Percentiles rank a stretch among this genome's conserved stretches.
These are phyloP conservation scores for Lithophane socia DNA, from an alignment of 2,888 invertebrate genomes.

Conservation along the genomic window DNA sequence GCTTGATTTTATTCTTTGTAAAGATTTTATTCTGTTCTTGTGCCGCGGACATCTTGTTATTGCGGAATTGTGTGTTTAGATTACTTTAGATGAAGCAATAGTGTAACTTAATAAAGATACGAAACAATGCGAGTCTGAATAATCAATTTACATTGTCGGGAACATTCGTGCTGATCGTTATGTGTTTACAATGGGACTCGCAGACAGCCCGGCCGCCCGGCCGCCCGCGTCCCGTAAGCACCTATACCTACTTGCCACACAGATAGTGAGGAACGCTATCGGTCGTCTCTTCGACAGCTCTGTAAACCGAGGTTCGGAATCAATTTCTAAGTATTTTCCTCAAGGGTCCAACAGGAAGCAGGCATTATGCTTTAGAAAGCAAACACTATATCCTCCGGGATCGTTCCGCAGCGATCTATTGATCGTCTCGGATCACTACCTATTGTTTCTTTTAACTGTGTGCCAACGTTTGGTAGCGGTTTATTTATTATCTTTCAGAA, in stretches of 20 bases:
- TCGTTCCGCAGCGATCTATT: slow-evolving; percentile 49
- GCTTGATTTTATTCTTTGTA: slow-evolving; percentile 59
- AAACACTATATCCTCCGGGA: slow-evolving; percentile 64
- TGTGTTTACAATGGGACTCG: slow-evolving; percentile 62
- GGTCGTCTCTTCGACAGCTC: slow-evolving; percentile 82
- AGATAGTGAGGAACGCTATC: slow-evolving; percentile 75
- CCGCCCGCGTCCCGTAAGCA: slow-evolving; percentile 63
- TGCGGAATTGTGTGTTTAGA: slow-evolving; percentile 24
- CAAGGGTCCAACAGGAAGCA: slow-evolving; percentile 68
- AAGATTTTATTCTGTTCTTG: slow-evolving; percentile 41
- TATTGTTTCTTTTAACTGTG: slow-evolving; percentile 56
- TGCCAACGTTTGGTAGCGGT: slow-evolving; percentile 4
- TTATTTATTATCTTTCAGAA: slow-evolving; percentile 19
- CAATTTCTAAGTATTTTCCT: slow-evolving; percentile 79
- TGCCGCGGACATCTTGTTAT: slow-evolving; percentile 43
- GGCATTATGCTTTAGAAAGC: slow-evolving; percentile 67
- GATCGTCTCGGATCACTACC: slow-evolving; percentile 37
- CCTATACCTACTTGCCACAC: slow-evolving; percentile 70
- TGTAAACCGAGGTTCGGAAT: slow-evolving; percentile 80
- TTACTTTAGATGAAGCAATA: slow-evolving; percentile 24
- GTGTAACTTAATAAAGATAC: slow-evolving; percentile 37
- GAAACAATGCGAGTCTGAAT: slow-evolving; percentile 41
- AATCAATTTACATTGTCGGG: slow-evolving; percentile 59
- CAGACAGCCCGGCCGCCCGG: slow-evolving; percentile 42
- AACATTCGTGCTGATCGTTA: slow-evolving; percentile 52